These are phyloP conservation scores for Syrphus vitripennis DNA, from an alignment of 2,888 invertebrate species.

Conservation along the genomic window DNA sequence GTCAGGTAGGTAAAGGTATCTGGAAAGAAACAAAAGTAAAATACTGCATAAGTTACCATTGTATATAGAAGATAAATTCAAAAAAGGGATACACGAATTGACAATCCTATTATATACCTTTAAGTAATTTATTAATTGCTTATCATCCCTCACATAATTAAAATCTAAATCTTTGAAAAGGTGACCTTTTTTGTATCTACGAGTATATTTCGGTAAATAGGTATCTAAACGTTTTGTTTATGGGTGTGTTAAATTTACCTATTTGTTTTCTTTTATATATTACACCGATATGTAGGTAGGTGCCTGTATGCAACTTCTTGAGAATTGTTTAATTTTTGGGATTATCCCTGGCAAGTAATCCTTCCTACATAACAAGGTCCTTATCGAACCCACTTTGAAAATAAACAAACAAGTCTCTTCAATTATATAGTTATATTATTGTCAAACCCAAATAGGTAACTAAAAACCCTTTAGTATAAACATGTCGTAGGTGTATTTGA, in stretches of 20 bases:
- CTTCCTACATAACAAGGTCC: constrained; percentile 15
- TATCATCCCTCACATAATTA: constrained; percentile 66
- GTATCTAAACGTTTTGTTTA: not conserved
- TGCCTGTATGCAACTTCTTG: not conserved
- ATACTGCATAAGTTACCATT: constrained; percentile 11
- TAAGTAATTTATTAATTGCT: constrained; percentile 68
- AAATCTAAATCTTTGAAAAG: not conserved
- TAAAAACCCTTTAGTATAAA: not conserved
- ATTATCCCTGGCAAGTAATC: constrained; percentile 53
- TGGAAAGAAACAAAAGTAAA: constrained; percentile 26
- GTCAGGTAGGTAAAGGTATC: not conserved
- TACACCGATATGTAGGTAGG: not conserved
- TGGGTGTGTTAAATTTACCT: not conserved
- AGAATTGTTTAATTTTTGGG: constrained; percentile 54
- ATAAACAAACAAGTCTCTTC: constrained; percentile 31
- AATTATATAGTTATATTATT: not conserved
- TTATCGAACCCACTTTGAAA: constrained; percentile 49
- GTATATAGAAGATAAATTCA: not conserved
- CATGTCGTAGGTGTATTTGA: no score
- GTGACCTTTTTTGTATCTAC: constrained; percentile 36
- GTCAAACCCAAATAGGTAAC: not conserved
- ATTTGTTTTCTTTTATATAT: not conserved
- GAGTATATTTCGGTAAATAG: no score
- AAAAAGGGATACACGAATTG: constrained; percentile 38
- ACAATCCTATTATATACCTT: constrained; percentile 21